Base-by-base conservation (phyloP, 2,888 invertebrate species). In the Tipula lateralis region DNA sequence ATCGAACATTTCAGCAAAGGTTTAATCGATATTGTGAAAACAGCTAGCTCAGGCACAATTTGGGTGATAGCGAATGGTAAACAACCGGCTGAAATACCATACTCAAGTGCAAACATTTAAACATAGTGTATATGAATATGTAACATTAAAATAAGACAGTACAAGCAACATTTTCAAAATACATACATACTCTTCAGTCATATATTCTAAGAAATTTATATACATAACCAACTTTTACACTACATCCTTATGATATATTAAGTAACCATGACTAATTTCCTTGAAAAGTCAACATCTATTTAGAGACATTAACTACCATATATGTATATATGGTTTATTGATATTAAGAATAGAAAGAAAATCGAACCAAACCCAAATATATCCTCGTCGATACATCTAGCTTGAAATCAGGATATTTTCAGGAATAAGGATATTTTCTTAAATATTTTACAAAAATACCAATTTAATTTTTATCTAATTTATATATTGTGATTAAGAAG, bases 1-100 rank as follows among this genome's bases (percentile, higher is more conserved):
- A 91, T 93, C 7, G 94, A 94, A 86, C 93, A 94, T 88, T 93
- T 94, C n/a, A 94, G 93, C 0, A 92, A 93, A 87, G 92, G 93
- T 13, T 89, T 94, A 85, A 91, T 94, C 50, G 93, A 94, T 85
- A 90, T 94, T 36, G 89, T 94, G 39, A 92, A 92, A 85, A 93
- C 93, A 87, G 94, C 93, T 9, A 92, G 93, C 86, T 94, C 93
- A 88, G 95, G 95, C n/a, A 93, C 93, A 0, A 93, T 94, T 85
- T 95, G 94, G 94, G 89, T 94, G 66, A 93, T 94, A 32, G 94
- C 94, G 87, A 94, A 94, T 87, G 92, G 93, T 9, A 92, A 93
- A 87, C 92, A 93, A 2, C 92, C 93, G 0, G 91, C 93, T 87
- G 94, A 95, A 85, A 86, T 87, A 82, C 87, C 87, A 16, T 87